These are phyloP conservation scores for Enteromius trimaculatus DNA, from an alignment of 2,797 vertebrate species.

Conservation along the genomic window DNA sequence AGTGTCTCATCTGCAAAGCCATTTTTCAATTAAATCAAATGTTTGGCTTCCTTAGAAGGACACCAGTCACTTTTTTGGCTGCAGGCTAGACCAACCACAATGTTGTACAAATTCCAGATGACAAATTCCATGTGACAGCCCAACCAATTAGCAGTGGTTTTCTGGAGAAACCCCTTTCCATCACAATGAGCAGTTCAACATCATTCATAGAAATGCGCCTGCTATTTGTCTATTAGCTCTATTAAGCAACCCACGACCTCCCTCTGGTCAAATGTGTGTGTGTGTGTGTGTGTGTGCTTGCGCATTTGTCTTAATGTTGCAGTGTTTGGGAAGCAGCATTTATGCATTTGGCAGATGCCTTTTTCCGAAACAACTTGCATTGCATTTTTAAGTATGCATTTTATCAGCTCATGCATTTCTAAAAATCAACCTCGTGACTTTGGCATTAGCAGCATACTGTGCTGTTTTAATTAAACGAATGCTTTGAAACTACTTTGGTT, in stretches of 20 bases:
- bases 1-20: constrained; percentile 3
- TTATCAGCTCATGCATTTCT: background rate
- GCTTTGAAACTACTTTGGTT: background rate
- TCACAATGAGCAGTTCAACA: constrained; percentile 43
- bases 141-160: constrained; percentile 38
- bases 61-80: constrained; percentile 42
- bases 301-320: constrained; percentile 1
- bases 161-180: constrained; percentile 16
- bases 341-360: constrained; percentile 7
- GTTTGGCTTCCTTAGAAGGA: constrained; percentile 46
- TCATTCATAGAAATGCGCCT: constrained; percentile 49
- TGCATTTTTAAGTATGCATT: background rate
- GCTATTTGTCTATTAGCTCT: constrained; percentile 48
- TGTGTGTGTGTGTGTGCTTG: constrained; percentile 11
- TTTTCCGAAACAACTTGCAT: background rate
- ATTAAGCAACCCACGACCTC: constrained; percentile 37
- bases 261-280: constrained; percentile 19
- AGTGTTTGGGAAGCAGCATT: background rate
- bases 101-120: constrained; percentile 19
- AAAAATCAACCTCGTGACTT: background rate
- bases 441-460: background rate
- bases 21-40: constrained; percentile 51
- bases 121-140: background rate
- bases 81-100: constrained; percentile 39
- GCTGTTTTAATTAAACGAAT: background rate